Evolutionary conservation across 1,140 invertebrate genomes (phyloP), one percentile per base, ranked within the genome.

Genomic region (Telenomus remus): DNA sequence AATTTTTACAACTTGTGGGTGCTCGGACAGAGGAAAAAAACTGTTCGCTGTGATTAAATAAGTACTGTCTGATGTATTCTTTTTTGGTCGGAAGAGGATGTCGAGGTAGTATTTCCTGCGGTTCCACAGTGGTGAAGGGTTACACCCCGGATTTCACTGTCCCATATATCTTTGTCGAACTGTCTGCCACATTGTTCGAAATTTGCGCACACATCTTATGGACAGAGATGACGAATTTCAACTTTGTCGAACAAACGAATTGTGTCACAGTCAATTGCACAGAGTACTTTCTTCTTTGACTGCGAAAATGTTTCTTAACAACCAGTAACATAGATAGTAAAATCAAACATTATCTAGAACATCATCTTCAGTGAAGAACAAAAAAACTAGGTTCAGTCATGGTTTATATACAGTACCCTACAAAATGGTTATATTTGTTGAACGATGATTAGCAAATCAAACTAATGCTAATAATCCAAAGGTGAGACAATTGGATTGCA

Each of bases 51-150:
- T 66, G 55, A 74, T 75, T 64, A 59, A 75, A 47, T 33, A 64
- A 68, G 34, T 55, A 12, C 13, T 51, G 39, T 48, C n/a, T 34
- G 35, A 48, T 68, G 57, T 55, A 71, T 61, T 44, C 43, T 15
- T 66, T 64, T 48, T 56, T 60, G 49, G 65, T 74, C 73, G 72
- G 66, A 76, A 81, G 72, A 81, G 79, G 79, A 81, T 79, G 78
- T 79, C 72, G 71, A 78, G 71, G 76, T 78, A 74, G 57, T 64
- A 50, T 76, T 80, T 80, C 77, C 77, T 80, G 79, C 51, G 79
- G 76, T 78, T 64, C 69, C 47, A 68, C 55, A 12, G 44, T 27
- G 60, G 70, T 64, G 49, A 72, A 74, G 75, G 63, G 59, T 72
- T 77, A 74, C 78, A 73, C 74, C 59, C 74, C 64, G 78, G 77